Conservation (phyloP, 2,888 invertebrate genomes). For the Lumbricus terrestris region DNA sequence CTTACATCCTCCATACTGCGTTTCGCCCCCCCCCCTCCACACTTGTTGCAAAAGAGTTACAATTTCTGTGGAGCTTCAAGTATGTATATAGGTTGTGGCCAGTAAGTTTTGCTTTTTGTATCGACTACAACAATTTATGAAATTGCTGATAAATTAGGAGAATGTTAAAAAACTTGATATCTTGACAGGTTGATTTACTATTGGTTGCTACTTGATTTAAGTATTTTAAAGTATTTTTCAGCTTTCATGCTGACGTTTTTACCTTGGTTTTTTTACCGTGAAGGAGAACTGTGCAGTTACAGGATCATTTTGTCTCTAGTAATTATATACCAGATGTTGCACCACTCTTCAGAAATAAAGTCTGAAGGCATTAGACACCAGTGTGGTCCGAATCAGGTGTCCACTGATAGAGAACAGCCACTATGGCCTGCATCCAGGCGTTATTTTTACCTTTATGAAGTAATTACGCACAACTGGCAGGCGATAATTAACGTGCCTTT, state of each 20-base stretch:
- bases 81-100: neutral
- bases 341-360: neutral
- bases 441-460: neutral
- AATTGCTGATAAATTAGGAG: neutral
- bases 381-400: neutral
- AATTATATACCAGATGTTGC: neutral
- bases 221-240: neutral
- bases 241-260: neutral
- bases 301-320: neutral
- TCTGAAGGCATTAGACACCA: neutral
- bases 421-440: neutral
- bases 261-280: neutral
- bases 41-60: neutral
- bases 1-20: no score
- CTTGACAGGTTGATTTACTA: neutral
- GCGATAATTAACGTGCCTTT: neutral
- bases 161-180: neutral
- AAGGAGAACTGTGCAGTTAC: neutral
- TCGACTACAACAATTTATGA: neutral
- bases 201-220: neutral
- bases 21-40: no score
- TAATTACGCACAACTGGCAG: neutral
- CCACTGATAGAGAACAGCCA: neutral
- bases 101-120: neutral
- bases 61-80: neutral